Evolutionary conservation across 2,113 vertebrate species (phyloP).

Genomic region (Carollia perspicillata): DNA sequence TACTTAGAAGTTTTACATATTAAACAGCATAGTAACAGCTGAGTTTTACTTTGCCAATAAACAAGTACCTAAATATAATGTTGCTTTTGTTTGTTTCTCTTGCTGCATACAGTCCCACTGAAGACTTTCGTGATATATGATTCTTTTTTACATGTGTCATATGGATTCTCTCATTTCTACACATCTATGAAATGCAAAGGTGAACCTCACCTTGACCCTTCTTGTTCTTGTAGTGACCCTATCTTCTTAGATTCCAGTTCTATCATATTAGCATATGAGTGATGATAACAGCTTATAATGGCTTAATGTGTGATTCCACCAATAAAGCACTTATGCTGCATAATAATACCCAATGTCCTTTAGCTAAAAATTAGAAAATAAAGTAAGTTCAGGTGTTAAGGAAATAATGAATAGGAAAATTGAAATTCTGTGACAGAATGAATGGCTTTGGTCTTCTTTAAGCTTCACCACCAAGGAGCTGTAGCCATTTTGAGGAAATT

Average conservation of each 20-base stretch:
- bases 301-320: background rate
- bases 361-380: conserved; percentile 44
- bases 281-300: background rate
- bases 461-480: background rate
- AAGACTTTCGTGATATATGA: background rate
- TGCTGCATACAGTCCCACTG: background rate
- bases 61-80: background rate
- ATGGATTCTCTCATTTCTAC: background rate
- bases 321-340: conserved; percentile 26
- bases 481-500: background rate
- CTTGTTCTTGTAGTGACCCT: background rate
- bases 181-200: background rate
- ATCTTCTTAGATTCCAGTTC: background rate
- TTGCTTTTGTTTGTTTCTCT: background rate
- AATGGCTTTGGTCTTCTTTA: background rate
- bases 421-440: background rate
- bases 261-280: background rate
- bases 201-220: background rate
- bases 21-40: background rate
- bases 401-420: conserved; percentile 39
- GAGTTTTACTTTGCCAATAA: background rate
- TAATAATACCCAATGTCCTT: background rate
- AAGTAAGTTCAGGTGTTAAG: conserved; percentile 31
- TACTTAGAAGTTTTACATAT: background rate
- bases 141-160: background rate